Evolutionary conservation across 1,140 invertebrate genomes (phyloP).

Genomic region (Macrocentrus cingulum): DNA sequence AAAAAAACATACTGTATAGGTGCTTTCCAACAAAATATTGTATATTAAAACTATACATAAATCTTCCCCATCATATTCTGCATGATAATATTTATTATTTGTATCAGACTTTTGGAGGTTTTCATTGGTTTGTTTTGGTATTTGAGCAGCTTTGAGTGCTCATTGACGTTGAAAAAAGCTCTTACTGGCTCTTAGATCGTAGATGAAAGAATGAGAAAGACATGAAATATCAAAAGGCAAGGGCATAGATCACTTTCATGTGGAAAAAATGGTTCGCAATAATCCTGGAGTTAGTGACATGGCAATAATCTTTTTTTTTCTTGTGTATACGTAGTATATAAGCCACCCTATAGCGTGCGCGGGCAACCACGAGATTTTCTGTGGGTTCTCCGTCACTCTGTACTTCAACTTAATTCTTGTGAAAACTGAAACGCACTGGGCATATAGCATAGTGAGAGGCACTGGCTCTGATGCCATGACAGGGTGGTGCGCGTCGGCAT

Average conservation of each 20-base stretch:
- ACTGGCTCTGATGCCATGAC: conserved; percentile 2
- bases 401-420: neutral
- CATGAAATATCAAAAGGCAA: conserved; percentile 4
- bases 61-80: no score
- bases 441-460: neutral
- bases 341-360: neutral
- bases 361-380: neutral
- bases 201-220: conserved; percentile 9
- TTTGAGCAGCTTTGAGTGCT: neutral
- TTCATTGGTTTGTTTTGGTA: no score
- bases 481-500: conserved; percentile 26
- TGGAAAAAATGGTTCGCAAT: conserved; percentile 51
- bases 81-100: no score
- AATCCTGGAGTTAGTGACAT: conserved; percentile 48
- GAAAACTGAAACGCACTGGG: neutral
- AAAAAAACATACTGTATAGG: no score
- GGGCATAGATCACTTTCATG: conserved; percentile 43
- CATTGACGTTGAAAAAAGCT: neutral
- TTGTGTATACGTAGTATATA: neutral
- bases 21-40: no score
- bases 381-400: neutral
- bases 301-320: conserved; percentile 42
- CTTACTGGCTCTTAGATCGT: neutral
- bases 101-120: no score
- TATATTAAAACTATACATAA: no score